Conservation (phyloP, 1,140 invertebrate genomes). For the Hyposmocoma kahamanoa region DNA sequence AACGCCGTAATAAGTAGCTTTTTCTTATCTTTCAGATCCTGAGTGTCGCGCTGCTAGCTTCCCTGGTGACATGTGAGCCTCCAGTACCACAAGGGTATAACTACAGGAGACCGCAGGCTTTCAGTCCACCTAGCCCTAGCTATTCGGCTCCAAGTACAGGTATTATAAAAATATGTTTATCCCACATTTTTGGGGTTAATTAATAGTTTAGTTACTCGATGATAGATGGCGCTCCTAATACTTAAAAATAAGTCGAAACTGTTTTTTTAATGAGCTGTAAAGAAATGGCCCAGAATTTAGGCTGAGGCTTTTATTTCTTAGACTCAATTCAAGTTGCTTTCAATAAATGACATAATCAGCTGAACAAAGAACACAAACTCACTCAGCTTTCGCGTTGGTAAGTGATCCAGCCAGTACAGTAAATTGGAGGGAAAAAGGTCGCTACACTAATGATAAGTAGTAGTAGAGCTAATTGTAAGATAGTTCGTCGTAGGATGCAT, state of each 20-base stretch:
- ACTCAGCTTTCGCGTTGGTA: too few species aligned
- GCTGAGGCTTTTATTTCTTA: background rate
- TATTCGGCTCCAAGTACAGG: conserved; percentile 10
- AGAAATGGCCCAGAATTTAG: background rate
- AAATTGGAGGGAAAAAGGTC: too few species aligned
- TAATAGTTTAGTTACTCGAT: background rate
- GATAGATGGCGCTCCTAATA: too few species aligned
- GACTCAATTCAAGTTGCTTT: background rate
- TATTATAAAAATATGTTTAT: background rate
- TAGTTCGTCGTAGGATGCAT: too few species aligned
- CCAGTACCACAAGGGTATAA: conserved; percentile 33
- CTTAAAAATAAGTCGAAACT: too few species aligned
- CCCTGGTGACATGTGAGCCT: conserved; percentile 34
- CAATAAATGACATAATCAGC: too few species aligned
- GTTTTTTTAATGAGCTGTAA: background rate
- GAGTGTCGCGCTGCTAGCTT: conserved; percentile 18
- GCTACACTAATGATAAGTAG: too few species aligned
- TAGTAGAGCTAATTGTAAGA: too few species aligned
- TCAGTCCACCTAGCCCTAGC: conserved; percentile 6
- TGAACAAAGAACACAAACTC: too few species aligned
- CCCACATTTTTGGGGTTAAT: background rate
- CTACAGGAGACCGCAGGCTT: conserved; percentile 23
- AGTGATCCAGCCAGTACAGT: too few species aligned
- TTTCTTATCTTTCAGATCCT: conserved; percentile 39
- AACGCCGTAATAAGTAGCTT: too few species aligned